phyloP scores from a whole-genome alignment of 2,113 vertebrate genomes.

The Grammomys surdaster region DNA sequence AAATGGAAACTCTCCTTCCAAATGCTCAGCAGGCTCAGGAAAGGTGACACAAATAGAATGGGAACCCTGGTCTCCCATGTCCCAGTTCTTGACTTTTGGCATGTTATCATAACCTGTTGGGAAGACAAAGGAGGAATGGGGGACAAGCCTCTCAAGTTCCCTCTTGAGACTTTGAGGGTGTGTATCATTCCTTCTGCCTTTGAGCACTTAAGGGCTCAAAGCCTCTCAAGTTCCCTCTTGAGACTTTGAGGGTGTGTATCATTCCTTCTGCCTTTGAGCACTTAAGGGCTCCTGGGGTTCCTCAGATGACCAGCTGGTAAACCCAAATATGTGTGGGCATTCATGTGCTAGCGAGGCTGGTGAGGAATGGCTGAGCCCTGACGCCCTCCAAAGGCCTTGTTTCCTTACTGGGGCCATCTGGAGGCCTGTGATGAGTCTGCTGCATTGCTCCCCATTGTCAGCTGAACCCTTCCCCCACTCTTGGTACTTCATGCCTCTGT shows the following conservation, averaged over 20 bases:
- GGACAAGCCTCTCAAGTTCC: not conserved
- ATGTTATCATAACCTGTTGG: not conserved
- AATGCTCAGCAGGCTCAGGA: not conserved
- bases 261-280: not conserved
- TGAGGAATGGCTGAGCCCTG: not conserved
- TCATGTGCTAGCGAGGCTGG: accelerated
- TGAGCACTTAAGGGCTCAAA: not conserved
- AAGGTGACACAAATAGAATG: not conserved
- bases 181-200: not conserved
- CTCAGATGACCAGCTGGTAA: not conserved
- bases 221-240: not conserved
- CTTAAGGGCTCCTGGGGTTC: not conserved
- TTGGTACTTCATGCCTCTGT: not conserved
- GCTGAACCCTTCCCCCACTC: not conserved
- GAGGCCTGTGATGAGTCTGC: not conserved
- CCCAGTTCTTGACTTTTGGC: not conserved
- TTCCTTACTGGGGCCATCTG: not conserved
- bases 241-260: not conserved
- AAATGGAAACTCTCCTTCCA: not conserved
- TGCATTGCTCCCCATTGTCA: not conserved
- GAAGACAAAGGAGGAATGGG: not conserved
- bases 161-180: not conserved
- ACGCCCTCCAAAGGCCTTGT: not conserved
- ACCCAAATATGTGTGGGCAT: accelerated
- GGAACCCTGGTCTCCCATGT: not conserved